Conservation (phyloP, 1,140 invertebrate genomes). For the Babylonia areolata region DNA sequence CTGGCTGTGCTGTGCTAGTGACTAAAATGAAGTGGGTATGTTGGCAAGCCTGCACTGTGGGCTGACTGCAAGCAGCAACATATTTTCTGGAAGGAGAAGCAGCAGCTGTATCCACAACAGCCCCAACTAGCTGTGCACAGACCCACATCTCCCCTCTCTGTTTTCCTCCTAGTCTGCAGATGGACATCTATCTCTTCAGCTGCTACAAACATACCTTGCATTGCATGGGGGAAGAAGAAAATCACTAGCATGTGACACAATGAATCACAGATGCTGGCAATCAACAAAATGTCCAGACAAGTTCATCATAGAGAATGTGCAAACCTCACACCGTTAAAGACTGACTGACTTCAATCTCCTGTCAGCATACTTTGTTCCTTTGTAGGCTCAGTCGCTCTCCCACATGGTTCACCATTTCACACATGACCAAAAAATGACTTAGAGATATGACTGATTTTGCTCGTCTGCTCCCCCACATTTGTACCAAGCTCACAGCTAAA, state of each 20-base stretch:
- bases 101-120: too few species aligned
- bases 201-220: background rate
- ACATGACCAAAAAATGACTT: background rate
- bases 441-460: background rate
- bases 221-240: background rate
- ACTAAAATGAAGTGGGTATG: too few species aligned
- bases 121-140: too few species aligned
- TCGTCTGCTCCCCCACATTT: background rate
- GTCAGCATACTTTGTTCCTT: background rate
- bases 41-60: too few species aligned
- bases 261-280: constrained; percentile 8
- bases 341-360: background rate
- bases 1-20: too few species aligned
- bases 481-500: background rate
- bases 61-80: too few species aligned
- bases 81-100: too few species aligned
- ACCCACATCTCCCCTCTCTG: background rate
- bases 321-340: background rate
- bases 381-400: background rate
- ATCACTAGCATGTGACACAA: background rate
- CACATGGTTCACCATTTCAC: background rate
- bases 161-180: background rate
- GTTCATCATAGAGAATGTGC: too few species aligned
- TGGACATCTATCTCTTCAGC: background rate
- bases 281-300: background rate